Base-by-base conservation (phyloP, 2,797 vertebrate genomes). In the Acanthurus leucopareius region DNA sequence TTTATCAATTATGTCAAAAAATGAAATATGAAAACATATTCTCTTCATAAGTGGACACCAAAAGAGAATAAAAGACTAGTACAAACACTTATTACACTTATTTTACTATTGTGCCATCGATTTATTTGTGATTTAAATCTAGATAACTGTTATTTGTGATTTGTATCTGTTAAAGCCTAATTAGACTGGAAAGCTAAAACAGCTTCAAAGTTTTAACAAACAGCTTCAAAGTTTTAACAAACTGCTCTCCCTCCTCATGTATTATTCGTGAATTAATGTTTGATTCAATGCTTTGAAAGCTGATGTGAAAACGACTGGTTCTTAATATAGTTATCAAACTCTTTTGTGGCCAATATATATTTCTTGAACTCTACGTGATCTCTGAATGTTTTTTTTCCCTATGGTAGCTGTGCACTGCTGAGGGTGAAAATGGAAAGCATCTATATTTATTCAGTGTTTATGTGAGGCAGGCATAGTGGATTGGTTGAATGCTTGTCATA, bases 361-460 rank as follows among this genome's bases (percentile, higher is more conserved):
- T 61, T 47, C 54, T 61, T 73, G 72, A 89, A 80, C 83, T 88
- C 49, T 0, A 2, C 35, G 1, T 51, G 73, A 81, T 84, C 86
- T 54, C 59, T 22, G 61, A 35, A 19, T 86, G 86, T 87, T 91
- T 90, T 73, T 64, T 76, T 79, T 84, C 32, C 32, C 0, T 73
- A 48, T 9, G 44, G 77, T 81, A 69, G 84, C 84, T 68, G 84
- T 69, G 80, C 48, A 20, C 61, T 10, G 80, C 85, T 4, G 83
- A 86, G 91, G 87, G 80, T 85, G 90, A 89, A 90, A 90, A 83
- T 70, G 79, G 87, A 89, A 90, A 84, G 82, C 77, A 52, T 91
- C 90, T 90, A 90, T 92, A 89, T 92, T 91, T 93, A 73, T 88
- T 91, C 88, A 82, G 88, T 80, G 86, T 85, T 86, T 88, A 86